These are phyloP conservation scores for Drosophila mercatorum DNA, from an alignment of 2,888 invertebrate genomes.

Conservation along the genomic window DNA sequence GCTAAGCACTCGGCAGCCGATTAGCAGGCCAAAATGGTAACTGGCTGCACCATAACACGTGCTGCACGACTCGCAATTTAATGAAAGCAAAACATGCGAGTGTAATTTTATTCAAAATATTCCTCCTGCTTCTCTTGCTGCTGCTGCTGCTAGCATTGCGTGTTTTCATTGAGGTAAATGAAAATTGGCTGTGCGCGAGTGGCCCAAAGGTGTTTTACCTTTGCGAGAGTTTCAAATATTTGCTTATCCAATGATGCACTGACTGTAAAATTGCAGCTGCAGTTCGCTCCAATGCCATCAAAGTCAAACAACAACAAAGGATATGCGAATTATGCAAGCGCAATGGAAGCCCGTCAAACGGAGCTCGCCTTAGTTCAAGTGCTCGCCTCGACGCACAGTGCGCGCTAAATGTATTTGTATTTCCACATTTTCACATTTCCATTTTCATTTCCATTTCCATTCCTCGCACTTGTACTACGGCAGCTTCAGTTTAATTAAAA, in stretches of 20 bases:
- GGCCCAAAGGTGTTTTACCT: slow-evolving; percentile 20
- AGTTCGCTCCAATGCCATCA: slow-evolving; percentile 37
- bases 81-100: slow-evolving; percentile 41
- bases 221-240: slow-evolving; percentile 44
- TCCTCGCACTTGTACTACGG: background rate
- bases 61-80: slow-evolving; percentile 31
- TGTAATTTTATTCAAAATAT: slow-evolving; percentile 18
- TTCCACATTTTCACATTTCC: slow-evolving; percentile 15
- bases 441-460: background rate
- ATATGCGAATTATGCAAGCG: slow-evolving; percentile 54
- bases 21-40: slow-evolving; percentile 33
- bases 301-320: slow-evolving; percentile 59
- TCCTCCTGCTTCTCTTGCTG: background rate
- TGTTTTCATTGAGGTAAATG: slow-evolving; percentile 13
- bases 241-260: slow-evolving; percentile 51
- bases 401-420: slow-evolving; percentile 30
- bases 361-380: slow-evolving; percentile 17
- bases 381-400: slow-evolving; percentile 32
- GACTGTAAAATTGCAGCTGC: slow-evolving; percentile 24
- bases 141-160: background rate
- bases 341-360: slow-evolving; percentile 8
- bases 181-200: slow-evolving; percentile 41
- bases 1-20: slow-evolving; percentile 34
- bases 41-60: slow-evolving; percentile 16
- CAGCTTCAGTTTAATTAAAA: slow-evolving; percentile 34